Evolutionary conservation across 2,113 vertebrate genomes (phyloP).

Genomic region (Otis tarda): DNA sequence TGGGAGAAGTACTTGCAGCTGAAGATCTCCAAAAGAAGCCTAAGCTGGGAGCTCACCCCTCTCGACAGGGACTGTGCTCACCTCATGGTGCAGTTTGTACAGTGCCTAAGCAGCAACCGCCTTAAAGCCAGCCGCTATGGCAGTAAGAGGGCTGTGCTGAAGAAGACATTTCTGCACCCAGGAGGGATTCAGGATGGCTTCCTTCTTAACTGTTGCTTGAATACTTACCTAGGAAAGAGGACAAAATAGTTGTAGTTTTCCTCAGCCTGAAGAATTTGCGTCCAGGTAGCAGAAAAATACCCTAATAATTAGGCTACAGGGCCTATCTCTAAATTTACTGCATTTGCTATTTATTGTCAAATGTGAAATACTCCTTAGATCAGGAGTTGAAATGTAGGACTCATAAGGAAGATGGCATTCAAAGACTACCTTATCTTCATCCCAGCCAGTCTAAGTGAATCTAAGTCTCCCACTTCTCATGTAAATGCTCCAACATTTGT

Average conservation of each 20-base stretch:
- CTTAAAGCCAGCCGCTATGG: background rate
- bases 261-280: background rate
- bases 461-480: background rate
- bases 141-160: background rate
- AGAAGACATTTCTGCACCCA: background rate
- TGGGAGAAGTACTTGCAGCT: background rate
- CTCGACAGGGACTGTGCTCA: background rate
- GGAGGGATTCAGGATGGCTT: background rate
- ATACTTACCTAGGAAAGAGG: background rate
- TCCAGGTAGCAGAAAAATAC: background rate
- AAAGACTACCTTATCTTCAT: background rate
- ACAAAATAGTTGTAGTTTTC: background rate
- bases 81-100: background rate
- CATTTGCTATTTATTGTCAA: background rate
- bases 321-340: background rate
- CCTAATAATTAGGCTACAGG: background rate
- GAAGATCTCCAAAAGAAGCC: background rate
- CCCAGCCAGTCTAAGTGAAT: background rate
- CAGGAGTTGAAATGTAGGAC: background rate
- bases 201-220: background rate
- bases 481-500: background rate
- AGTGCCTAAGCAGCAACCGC: accelerated
- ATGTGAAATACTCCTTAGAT: background rate
- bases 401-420: background rate
- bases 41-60: background rate